Conservation (phyloP, 2,113 vertebrate genomes). For the Megatriorchis doriae region DNA sequence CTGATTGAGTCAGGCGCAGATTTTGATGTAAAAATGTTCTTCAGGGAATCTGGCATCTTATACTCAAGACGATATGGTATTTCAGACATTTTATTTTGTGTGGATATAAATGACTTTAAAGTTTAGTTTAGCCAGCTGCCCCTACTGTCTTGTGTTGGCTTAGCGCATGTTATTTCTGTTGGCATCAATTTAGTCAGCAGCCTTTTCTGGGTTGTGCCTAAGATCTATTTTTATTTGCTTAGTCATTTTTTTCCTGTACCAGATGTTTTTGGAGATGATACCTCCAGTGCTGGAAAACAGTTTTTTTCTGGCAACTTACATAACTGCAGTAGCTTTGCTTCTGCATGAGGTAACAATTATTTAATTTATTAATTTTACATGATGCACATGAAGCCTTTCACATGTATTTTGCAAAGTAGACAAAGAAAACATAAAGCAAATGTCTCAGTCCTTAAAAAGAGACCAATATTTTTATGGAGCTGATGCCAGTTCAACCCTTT, state of each 20-base stretch:
- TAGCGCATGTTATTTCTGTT: neutral
- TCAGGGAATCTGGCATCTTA: neutral
- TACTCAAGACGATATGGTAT: neutral
- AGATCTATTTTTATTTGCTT: neutral
- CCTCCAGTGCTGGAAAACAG: neutral
- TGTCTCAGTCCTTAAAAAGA: neutral
- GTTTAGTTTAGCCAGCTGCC: neutral
- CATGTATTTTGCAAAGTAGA: neutral
- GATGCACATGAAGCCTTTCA: neutral
- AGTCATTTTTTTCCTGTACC: neutral
- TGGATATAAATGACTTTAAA: neutral
- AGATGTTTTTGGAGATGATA: neutral
- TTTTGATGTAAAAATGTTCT: neutral
- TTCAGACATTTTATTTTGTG: neutral
- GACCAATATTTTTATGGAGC: neutral
- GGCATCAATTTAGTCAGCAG: neutral
- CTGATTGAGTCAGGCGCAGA: neutral
- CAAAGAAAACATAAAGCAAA: neutral
- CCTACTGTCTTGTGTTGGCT: neutral
- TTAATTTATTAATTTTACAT: neutral
- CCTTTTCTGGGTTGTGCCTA: neutral
- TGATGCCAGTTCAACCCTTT: neutral
- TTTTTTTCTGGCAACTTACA: neutral
- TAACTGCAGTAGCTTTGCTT: neutral
- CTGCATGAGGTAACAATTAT: neutral